phyloP scores from a whole-genome alignment of 23 tunicate genomes.

The Botrylloides violaceus region DNA sequence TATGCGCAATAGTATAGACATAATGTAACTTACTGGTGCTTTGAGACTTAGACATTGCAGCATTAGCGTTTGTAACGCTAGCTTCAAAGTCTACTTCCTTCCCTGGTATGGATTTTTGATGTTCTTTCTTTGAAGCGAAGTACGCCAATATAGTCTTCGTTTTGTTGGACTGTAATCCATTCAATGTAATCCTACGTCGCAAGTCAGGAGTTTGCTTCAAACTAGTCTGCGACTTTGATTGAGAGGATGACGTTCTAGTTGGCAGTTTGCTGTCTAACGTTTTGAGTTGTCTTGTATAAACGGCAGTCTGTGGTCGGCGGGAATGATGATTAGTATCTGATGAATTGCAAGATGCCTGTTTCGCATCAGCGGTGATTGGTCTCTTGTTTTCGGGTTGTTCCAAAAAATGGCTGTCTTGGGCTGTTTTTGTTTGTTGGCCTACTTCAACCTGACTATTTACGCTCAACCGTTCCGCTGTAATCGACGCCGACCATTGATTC shows the following conservation, averaged over 20 bases:
- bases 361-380: constrained; percentile 8
- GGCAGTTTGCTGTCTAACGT: neutral
- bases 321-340: neutral
- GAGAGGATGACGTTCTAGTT: neutral
- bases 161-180: constrained; percentile 5
- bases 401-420: constrained; percentile 37
- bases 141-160: neutral
- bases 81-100: neutral
- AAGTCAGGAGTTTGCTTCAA: neutral
- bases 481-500: constrained; percentile 66
- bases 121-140: constrained; percentile 14
- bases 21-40: neutral
- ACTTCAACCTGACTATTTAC: neutral
- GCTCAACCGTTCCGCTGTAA: neutral
- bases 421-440: constrained; percentile 34
- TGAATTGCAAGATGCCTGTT: neutral
- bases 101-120: constrained; percentile 14
- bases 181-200: neutral
- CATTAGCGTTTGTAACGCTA: neutral
- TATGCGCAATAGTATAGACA: too few species aligned
- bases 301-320: neutral
- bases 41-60: neutral
- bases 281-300: neutral
- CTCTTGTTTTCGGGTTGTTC: constrained; percentile 26
- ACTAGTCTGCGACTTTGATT: neutral